These are phyloP conservation scores for Diloba caeruleocephala DNA, from an alignment of 2,888 invertebrate species.

Conservation along the genomic window DNA sequence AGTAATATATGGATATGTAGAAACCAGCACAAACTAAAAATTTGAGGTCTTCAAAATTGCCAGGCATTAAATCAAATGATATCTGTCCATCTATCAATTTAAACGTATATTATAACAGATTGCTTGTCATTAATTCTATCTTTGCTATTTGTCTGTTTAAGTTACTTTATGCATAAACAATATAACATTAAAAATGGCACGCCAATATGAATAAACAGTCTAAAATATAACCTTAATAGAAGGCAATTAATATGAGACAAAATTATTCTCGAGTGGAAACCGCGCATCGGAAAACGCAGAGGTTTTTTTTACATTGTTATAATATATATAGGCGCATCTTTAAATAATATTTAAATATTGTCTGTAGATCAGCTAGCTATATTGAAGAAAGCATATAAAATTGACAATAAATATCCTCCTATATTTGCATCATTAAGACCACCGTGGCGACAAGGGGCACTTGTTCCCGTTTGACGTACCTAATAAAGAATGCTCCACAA, in stretches of 20 bases:
- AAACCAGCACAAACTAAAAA: constrained; percentile 15
- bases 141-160: constrained; percentile 17
- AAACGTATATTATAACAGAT: constrained; percentile 40
- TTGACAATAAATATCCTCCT: constrained; percentile 4
- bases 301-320: too few relatives aligned
- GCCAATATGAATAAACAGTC: too few relatives aligned
- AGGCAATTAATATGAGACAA: too few relatives aligned
- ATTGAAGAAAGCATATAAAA: constrained; percentile 5
- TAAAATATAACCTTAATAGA: too few relatives aligned
- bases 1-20: background rate
- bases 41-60: constrained; percentile 4
- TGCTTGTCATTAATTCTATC: constrained; percentile 33
- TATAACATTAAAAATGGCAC: constrained; percentile 35
- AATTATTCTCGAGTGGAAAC: too few relatives aligned
- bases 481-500: constrained; percentile 49
- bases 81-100: constrained; percentile 30
- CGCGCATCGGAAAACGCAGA: too few relatives aligned
- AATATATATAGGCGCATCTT: constrained; percentile 25
- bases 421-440: constrained; percentile 49
- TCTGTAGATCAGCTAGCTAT: constrained; percentile 5
- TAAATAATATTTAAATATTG: constrained; percentile 21
- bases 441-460: constrained; percentile 32
- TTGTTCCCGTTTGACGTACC: constrained; percentile 31
- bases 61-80: constrained; percentile 18
- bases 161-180: constrained; percentile 37